Base-by-base conservation (phyloP, 2,113 vertebrate species). In the Neolamprologus fasciatus region DNA sequence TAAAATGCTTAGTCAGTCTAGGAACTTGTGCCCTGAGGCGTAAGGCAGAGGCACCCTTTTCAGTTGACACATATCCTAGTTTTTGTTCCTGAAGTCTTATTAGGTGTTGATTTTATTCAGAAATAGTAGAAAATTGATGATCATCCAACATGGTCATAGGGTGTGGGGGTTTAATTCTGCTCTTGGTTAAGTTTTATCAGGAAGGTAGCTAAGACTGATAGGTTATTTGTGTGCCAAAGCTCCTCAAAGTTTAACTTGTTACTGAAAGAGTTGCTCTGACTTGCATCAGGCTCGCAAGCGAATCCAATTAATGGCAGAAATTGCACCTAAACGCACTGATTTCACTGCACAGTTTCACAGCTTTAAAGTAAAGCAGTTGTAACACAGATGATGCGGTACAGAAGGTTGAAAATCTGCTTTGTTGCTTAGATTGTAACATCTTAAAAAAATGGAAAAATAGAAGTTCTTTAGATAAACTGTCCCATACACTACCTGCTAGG, bases 61-160 rank as follows among this genome's bases (percentile, higher is more conserved):
- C 6, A 76, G 9, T 17, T 47, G 6, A 47, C 42, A 19, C 4
- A 28, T 1, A 14, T 16, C 37, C n/a, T 68, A 0, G 4, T 9
- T 42, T 42, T 23, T 71, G 12, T 71, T 71, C n/a, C n/a, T 71
- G 37, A 42, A 42, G 35, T 76, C 40, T 47, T 76, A 17, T 76
- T 19, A 50, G 16, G 16, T 47, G 9, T 47, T 8, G 3, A 17
- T 47, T 19, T 76, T 47, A 47, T 8, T 47, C 23, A 47, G 4
- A 71, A 14, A 16, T 28, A 8, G 23, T 76, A 76, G 3, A 76
- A 47, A 76, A 28, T 76, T 76, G 40, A 26, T 7, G 6, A 5
- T 28, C 6, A 3, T 76, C 71, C 42, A 28, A 17, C 16, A 28
- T 47, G 4, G 6, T 7, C 40, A 76, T 76, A 45, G 40, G 21